phyloP scores from a whole-genome alignment of 2,888 invertebrate genomes.

The Eutolmus rufibarbis region DNA sequence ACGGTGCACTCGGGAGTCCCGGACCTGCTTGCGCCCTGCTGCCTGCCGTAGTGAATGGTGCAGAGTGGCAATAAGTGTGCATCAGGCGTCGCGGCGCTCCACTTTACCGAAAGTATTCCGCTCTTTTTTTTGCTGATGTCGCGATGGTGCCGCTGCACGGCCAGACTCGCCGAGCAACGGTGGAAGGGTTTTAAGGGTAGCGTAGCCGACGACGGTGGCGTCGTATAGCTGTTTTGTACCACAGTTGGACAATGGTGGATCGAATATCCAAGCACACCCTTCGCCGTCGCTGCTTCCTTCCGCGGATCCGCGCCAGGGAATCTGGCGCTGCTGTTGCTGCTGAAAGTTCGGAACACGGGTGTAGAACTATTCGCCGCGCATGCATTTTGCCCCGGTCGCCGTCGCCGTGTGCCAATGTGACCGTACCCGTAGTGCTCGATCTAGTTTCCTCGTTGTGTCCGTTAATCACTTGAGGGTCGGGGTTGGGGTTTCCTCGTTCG shows the following conservation, averaged over 20 bases:
- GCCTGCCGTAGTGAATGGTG: background rate
- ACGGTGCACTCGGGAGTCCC: background rate
- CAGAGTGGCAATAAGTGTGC: background rate
- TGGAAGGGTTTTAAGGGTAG: background rate
- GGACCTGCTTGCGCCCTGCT: background rate
- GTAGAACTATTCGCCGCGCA: slow-evolving; percentile 3
- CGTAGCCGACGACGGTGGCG: background rate
- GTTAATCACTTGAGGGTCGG: slow-evolving; percentile 35
- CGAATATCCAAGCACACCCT: background rate
- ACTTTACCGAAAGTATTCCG: background rate
- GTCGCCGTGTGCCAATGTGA: background rate
- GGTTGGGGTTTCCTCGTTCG: slow-evolving; percentile 28
- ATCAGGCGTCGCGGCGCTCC: slow-evolving; percentile 10
- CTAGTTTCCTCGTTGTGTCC: slow-evolving; percentile 28
- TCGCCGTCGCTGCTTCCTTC: background rate
- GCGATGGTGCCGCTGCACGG: background rate
- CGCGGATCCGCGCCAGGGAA: background rate
- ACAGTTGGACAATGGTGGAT: background rate
- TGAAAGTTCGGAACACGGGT: background rate
- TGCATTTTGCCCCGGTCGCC: background rate
- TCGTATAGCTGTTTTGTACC: background rate
- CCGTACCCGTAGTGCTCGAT: background rate
- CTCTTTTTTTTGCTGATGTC: background rate
- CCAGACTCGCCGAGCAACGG: background rate
- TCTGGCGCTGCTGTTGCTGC: background rate